phyloP scores from a whole-genome alignment of 2,888 invertebrate species.

The Gastracanthus pulcherrimus region DNA sequence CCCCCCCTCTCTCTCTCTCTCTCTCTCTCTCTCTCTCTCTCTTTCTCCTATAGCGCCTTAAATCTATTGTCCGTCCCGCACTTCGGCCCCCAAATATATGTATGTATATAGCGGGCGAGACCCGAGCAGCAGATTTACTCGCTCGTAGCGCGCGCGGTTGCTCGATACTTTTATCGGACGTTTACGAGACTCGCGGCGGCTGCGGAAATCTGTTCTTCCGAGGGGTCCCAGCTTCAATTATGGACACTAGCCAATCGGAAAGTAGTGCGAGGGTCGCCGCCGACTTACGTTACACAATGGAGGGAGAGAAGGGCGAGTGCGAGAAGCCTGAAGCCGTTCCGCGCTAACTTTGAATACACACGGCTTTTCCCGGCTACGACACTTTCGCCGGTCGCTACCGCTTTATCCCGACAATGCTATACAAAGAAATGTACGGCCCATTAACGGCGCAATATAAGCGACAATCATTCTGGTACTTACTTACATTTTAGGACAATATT shows the following conservation, averaged over 20 bases:
- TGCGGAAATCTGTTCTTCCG: constrained; percentile 12
- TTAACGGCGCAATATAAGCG: too few species aligned
- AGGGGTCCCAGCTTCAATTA: constrained; percentile 66
- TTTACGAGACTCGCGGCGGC: constrained; percentile 4
- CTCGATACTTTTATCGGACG: constrained; percentile 9
- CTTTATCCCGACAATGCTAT: background rate
- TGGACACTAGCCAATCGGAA: constrained; percentile 71
- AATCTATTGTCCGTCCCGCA: constrained; percentile 8
- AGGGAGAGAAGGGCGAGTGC: too few species aligned
- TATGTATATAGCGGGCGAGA: background rate
- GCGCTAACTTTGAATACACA: background rate
- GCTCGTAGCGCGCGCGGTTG: background rate
- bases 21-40: background rate
- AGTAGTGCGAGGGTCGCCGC: constrained; percentile 63
- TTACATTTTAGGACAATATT: too few species aligned
- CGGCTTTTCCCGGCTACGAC: background rate
- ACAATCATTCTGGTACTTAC: background rate
- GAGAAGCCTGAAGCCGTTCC: background rate
- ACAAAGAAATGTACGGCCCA: constrained; percentile 2
- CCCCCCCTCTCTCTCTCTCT: background rate
- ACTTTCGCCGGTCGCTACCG: background rate
- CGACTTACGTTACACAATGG: constrained; percentile 10
- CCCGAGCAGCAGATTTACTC: background rate
- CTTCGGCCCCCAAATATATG: too few species aligned
- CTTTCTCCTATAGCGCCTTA: background rate